Evolutionary conservation across 2,888 invertebrate species (phyloP), one percentile per base, ranked within the genome.

Genomic region (Sphaerophoria taeniata): DNA sequence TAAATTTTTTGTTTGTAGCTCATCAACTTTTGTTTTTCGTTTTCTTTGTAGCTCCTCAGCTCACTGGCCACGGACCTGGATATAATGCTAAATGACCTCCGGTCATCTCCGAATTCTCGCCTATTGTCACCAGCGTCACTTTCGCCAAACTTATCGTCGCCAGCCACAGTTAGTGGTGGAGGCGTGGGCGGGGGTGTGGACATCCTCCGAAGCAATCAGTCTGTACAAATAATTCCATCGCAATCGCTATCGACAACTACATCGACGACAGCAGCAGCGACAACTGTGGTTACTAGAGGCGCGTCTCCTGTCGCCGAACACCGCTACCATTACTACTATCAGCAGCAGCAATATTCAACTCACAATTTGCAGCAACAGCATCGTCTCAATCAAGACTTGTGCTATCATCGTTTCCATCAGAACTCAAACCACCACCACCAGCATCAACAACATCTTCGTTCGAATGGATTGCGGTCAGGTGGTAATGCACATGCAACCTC

Each of bases 31-130:
- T 11, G 4, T 43, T 39, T 71, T 51, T 55, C 55, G 76, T 88
- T 88, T 89, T 90, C 81, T 89, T 94, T 94, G 53, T 94, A 96
- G 96, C 93, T 96, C 92, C 94, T 96, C 92, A 96, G 95, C 92
- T 95, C 95, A 76, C 93, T 97, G 89, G 97, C 97, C 85, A 95
- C 95, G 89, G 97, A 97, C 93, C 93, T 97, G 93, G 97, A 97
- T 93, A 95, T 96, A 89, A 96, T 97, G 96, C 94, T 97, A 89
- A 95, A 95, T 89, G 97, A 97, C 91, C 93, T 97, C 82, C 96
- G 96, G 90, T 95, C 96, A 88, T 94, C 95, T 76, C 94, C 94
- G 12, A 90, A 89, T 87, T 87, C 89, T 80, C 89, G 89, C 71
- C 77, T 89, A 36, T 74, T 87, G 51, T 87, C 89, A 72, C 87